These are phyloP conservation scores for Babyrousa celebensis DNA, from an alignment of 2,797 vertebrate species.

Conservation along the genomic window DNA sequence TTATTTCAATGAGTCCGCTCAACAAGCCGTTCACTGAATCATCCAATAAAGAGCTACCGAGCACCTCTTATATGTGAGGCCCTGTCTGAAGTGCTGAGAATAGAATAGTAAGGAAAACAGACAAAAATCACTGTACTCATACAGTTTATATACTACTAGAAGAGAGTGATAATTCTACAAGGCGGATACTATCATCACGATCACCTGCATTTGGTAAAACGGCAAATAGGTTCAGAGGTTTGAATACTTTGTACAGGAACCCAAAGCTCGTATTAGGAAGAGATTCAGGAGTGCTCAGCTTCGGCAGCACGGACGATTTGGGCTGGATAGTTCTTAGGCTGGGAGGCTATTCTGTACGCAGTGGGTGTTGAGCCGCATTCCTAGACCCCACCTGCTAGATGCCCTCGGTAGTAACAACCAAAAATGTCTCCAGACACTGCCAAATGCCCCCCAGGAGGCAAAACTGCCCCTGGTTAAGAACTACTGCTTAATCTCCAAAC, in stretches of 20 bases:
- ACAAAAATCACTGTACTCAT: not conserved
- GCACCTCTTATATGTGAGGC: not conserved
- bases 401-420: not conserved
- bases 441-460: not conserved
- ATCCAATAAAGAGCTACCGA: not conserved
- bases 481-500: not conserved
- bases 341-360: not conserved
- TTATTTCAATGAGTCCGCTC: not conserved
- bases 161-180: not conserved
- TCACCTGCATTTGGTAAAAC: not conserved
- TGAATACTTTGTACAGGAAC: not conserved
- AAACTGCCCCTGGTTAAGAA: not conserved
- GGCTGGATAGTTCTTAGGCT: not conserved
- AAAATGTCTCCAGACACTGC: constrained; percentile 28
- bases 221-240: constrained; percentile 15
- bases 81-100: not conserved
- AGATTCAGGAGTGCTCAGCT: not conserved
- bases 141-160: not conserved
- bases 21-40: not conserved
- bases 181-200: not conserved
- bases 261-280: constrained; percentile 36
- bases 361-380: not conserved
- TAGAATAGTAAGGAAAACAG: not conserved
- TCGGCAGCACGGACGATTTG: not conserved
- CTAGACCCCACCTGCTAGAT: not conserved